Conservation (phyloP, 2,888 invertebrate species). For the Dolichomitus sp. region DNA sequence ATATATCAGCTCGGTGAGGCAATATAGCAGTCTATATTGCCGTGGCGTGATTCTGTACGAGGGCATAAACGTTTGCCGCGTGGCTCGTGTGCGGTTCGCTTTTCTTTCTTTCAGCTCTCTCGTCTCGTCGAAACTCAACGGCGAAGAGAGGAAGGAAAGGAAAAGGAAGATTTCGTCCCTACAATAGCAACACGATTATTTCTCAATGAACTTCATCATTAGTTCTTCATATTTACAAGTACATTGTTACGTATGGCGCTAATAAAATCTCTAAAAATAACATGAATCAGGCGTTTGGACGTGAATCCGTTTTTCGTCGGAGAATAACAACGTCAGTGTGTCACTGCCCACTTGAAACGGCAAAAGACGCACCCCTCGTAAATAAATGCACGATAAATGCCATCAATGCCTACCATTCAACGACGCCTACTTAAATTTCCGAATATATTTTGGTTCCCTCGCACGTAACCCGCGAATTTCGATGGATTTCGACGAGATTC, state of each 20-base stretch:
- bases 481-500: conserved; percentile 2
- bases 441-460: conserved; percentile 30
- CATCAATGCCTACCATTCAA: conserved; percentile 72
- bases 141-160: conserved; percentile 11
- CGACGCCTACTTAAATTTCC: conserved; percentile 74
- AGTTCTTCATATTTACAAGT: not conserved
- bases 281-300: not conserved
- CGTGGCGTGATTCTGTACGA: conserved; percentile 55
- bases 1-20: conserved; percentile 77
- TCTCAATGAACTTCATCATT: conserved; percentile 3
- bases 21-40: conserved; percentile 80
- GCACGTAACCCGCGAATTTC: conserved; percentile 11
- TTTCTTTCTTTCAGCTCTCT: conserved; percentile 62
- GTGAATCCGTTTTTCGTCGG: not conserved
- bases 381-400: conserved; percentile 77
- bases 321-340: conserved; percentile 34
- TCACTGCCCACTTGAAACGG: conserved; percentile 59
- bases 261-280: not conserved
- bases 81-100: conserved; percentile 52
- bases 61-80: conserved; percentile 61
- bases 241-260: not conserved
- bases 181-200: conserved; percentile 10
- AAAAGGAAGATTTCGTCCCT: conserved; percentile 20
- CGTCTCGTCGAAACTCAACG: conserved; percentile 8
- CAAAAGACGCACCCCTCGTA: conserved; percentile 72